Base-by-base conservation (phyloP, 1,140 invertebrate species). In the Conopomorpha cramerella region DNA sequence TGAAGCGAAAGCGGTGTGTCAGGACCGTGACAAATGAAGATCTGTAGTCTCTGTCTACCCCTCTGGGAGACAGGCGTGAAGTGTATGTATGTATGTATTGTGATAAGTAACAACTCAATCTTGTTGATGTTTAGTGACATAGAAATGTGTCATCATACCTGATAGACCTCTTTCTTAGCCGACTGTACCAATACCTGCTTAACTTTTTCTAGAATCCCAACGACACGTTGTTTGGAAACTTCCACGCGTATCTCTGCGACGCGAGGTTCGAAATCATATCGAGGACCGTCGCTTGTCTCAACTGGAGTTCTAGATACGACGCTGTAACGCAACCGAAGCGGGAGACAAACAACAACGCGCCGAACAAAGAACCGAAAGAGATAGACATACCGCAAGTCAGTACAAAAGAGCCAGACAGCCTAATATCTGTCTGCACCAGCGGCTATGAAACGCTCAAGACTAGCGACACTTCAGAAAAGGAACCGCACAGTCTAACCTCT, bases 231-330 rank as follows among this genome's bases (percentile, higher is more conserved):
- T 89, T 87, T 55, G 86, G 86, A 12, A 91, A 91, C 72, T 90
- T 90, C 58, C 87, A 90, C 60, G 88, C 88, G 4, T 92, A 92
- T 61, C 76, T 96, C 10, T 86, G 86, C 50, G 91, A 94, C 56
- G 92, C 93, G 1, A 79, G 88, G 39, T 82, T 84, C 46, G 86
- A 87, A 57, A 90, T 96, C 19, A 78, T 82, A 14, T 77, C 83
- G 4, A 90, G 90, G 64, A 81, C 83, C 30, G 68, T 82, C 8
- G 90, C 90, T 0, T 94, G 91, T 52, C 55, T 66, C 0, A 78
- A 78, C 31, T 97, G 95, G 95, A 87, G 82, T 6, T 86, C 84
- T 38, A 81, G 77, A 12, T 95, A 93, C 51, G 84, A 91, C 54
- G 85, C 53, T 2, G 40, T 46, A 79, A 82, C 19, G 67, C 72